A percentile compares a stretch with the other conserved stretches of the same genome.
Evolutionary conservation across 2,797 vertebrate species (phyloP).

Genomic region (Acridotheres tristis): DNA sequence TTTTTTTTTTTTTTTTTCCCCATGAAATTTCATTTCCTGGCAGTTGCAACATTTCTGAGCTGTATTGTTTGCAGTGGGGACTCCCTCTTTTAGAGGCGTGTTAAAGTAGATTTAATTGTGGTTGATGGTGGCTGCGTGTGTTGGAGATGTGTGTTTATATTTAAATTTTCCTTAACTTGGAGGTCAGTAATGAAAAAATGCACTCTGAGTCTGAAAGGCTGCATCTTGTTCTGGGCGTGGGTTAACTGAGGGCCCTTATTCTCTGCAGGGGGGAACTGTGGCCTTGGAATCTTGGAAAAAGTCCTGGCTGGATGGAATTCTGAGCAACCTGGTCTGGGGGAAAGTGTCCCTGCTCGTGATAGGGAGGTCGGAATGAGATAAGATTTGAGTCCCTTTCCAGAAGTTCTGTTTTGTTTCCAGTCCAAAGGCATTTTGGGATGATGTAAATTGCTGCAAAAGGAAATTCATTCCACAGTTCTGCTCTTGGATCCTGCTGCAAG

Average conservation of each 20-base stretch:
- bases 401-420: not conserved
- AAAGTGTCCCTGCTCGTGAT: not conserved
- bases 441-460: not conserved
- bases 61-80: not conserved
- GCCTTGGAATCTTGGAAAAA: not conserved
- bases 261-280: not conserved
- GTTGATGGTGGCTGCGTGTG: not conserved
- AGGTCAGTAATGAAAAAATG: not conserved
- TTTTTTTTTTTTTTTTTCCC: accelerated
- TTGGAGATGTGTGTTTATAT: not conserved
- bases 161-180: not conserved
- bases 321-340: not conserved
- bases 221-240: not conserved
- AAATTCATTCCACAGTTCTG: not conserved
- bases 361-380: not conserved
- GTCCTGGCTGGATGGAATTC: not conserved
- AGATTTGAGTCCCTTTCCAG: not conserved
- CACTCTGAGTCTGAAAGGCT: not conserved
- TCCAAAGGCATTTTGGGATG: not conserved
- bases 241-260: not conserved
- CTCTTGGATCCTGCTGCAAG: not conserved
- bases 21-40: not conserved
- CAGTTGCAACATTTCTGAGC: not conserved
- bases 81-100: accelerated
- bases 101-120: not conserved